These are phyloP conservation scores for Drosophila stalkeri DNA, from an alignment of 2,888 invertebrate genomes.

Conservation along the genomic window DNA sequence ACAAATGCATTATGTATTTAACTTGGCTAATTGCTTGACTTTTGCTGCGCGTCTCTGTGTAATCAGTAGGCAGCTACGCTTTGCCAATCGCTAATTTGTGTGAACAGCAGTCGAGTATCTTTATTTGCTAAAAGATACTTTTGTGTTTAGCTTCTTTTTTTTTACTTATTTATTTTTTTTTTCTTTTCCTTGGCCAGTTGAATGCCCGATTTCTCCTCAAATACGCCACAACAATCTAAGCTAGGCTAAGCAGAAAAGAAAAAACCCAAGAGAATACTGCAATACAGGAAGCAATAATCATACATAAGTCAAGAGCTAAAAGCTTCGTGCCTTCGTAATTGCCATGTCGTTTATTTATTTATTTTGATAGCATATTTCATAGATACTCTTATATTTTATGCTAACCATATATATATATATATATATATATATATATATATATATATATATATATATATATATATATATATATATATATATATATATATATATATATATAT, in stretches of 20 bases:
- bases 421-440: background rate
- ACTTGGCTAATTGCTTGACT: constrained; percentile 69
- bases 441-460: constrained; percentile 9
- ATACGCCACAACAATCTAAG: constrained; percentile 44
- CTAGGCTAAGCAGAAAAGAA: constrained; percentile 29
- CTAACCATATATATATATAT: constrained; percentile 8
- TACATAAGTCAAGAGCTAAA: constrained; percentile 40
- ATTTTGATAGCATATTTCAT: constrained; percentile 34
- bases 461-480: background rate
- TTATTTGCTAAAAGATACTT: constrained; percentile 64
- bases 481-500: constrained; percentile 2
- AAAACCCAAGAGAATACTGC: constrained; percentile 42
- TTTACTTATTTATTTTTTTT: constrained; percentile 16
- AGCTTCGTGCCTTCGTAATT: constrained; percentile 37
- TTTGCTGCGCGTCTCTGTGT: constrained; percentile 42
- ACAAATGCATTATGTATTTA: constrained; percentile 70
- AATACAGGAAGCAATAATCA: constrained; percentile 61
- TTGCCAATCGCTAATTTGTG: constrained; percentile 71
- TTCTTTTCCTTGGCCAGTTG: constrained; percentile 50
- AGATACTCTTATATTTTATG: constrained; percentile 27
- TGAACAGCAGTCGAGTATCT: constrained; percentile 57
- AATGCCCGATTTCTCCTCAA: constrained; percentile 69
- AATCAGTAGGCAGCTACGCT: constrained; percentile 64
- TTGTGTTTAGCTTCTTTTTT: constrained; percentile 11
- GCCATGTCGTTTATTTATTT: constrained; percentile 31